Conservation (phyloP, 2,797 vertebrate genomes). For the Channallabes apus region DNA sequence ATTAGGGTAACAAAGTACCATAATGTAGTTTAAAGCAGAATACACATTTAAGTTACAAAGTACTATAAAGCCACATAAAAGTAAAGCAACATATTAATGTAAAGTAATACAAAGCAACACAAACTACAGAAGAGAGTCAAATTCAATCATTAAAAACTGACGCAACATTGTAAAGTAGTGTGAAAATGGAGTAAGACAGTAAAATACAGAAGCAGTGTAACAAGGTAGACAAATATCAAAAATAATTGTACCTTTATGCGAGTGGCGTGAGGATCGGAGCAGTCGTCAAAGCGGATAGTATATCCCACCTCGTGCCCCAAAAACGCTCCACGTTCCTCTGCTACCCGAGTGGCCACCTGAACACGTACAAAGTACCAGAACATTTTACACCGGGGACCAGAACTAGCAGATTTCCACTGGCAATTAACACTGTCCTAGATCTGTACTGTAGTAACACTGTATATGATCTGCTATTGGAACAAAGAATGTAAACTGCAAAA, state of each 20-base stretch:
- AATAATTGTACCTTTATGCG: conserved; percentile 86
- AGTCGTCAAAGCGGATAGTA: conserved; percentile 96
- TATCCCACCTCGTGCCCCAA: conserved; percentile 97
- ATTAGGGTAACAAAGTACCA: not conserved
- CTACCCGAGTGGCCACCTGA: conserved; percentile 91
- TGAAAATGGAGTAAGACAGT: not conserved
- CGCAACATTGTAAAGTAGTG: not conserved
- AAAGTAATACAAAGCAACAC: not conserved
- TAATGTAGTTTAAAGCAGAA: not conserved
- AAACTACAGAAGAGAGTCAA: not conserved
- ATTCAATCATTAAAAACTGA: not conserved
- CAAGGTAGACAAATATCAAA: too few relatives aligned
- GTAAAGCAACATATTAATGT: not conserved
- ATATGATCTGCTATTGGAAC: not conserved
- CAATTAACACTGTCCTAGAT: not conserved
- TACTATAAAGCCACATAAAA: not conserved
- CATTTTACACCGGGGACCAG: not conserved
- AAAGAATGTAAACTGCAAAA: too few relatives aligned
- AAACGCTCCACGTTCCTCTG: conserved; percentile 91
- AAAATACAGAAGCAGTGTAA: too few relatives aligned
- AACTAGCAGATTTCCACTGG: not conserved
- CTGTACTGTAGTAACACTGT: too few relatives aligned
- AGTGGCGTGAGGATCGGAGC: conserved; percentile 88
- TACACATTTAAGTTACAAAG: not conserved
- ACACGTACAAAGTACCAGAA: not conserved